Evolutionary conservation across 37 sponge, comb jelly and placozoan genomes (phyloP).

Genomic region (Chondrilla cf. caribensis): DNA sequence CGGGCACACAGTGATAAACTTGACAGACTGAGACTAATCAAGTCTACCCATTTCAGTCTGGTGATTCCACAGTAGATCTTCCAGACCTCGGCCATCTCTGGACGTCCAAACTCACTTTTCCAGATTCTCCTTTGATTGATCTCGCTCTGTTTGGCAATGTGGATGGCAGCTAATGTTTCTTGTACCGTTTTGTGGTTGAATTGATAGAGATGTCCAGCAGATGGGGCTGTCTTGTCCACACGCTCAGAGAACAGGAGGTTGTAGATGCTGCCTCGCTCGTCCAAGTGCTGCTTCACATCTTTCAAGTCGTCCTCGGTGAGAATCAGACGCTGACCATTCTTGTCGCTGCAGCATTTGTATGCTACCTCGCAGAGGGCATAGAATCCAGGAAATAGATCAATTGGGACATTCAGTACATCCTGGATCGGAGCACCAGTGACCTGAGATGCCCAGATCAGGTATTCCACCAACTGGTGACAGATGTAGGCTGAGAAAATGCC

Average conservation of each 20-base stretch:
- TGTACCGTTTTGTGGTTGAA: slow-evolving; percentile 7
- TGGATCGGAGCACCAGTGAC: not conserved
- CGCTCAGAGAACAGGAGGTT: not conserved
- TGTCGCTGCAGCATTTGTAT: not conserved
- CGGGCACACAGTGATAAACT: too few species aligned
- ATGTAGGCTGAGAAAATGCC: not conserved
- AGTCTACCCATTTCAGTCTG: not conserved
- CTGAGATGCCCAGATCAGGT: not conserved
- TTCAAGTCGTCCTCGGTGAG: not conserved
- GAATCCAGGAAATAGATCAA: not conserved
- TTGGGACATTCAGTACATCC: not conserved
- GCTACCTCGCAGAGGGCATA: not conserved
- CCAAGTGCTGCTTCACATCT: not conserved
- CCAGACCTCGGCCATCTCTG: slow-evolving; percentile 6
- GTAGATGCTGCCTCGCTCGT: not conserved
- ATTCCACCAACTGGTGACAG: not conserved
- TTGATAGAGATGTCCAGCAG: not conserved
- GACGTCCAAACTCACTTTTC: not conserved
- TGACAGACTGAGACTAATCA: not conserved
- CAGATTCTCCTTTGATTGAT: not conserved
- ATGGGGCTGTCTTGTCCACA: not conserved
- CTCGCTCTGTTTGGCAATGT: not conserved
- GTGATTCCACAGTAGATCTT: not conserved
- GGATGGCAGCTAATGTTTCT: not conserved
- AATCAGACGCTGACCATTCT: not conserved